Base-by-base conservation (phyloP, 1,140 invertebrate genomes). In the Trachymyrmex cornetzi region DNA sequence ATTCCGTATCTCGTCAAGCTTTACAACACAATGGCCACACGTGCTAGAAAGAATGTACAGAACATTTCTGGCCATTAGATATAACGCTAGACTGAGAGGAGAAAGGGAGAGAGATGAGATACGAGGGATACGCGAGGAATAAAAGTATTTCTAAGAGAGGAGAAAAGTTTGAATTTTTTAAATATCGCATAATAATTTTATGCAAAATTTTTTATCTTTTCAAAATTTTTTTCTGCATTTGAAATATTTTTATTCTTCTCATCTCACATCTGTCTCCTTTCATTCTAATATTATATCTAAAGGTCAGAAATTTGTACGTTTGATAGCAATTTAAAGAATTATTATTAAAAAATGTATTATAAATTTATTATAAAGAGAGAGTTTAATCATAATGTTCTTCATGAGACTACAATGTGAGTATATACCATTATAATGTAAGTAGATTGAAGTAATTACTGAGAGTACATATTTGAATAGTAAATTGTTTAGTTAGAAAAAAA, bases 1-100 rank as follows among this genome's bases (percentile, higher is more conserved):
- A n/a, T 12, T 77, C 38, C 19, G 22, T n/a, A 38, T 7, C 67
- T 55, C 69, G 12, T 82, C 77, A 82, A 82, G 50, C 79, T 82
- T n/a, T 22, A 24, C 79, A 22, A 71, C 48, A 38, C 38, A 75
- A 84, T 50, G n/a, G 19, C 55, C 55, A 63, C 55, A 30, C 57
- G 38, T 75, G 38, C 22, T 55, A n/a, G 12, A 75, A 48, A 61
- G n/a, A 61, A 63, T 24, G n/a, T 24, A 34, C 67, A 44, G 16
- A 16, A 48, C 61, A 84, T 84, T 84, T 27, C 38, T 34, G 34
- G 14, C 22, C 34, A 48, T 34, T 44, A 6, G 53, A 44, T 44
- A n/a, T 30, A 27, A 71, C 55, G 16, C 71, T 24, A 16, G 61
- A 14, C 14, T 22, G 5, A 74, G 19, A 30, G 19, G 19, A 22